Evolutionary conservation across 2,797 vertebrate species (phyloP).

Genomic region (Microchirus variegatus): DNA sequence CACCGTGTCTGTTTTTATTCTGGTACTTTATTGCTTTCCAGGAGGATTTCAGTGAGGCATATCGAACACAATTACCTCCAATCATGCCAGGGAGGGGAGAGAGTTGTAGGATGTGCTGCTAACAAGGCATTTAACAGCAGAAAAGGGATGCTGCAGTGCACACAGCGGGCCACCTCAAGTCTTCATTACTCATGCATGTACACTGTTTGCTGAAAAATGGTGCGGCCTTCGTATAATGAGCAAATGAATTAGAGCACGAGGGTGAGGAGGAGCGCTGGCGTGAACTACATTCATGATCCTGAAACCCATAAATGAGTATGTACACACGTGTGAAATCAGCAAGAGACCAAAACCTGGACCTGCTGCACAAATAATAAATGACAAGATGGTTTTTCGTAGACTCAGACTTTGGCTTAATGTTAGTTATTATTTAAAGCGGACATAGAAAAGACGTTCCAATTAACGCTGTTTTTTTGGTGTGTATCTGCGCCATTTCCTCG

Average conservation of each 20-base stretch:
- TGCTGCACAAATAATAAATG: conserved; percentile 57
- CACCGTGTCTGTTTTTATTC: conserved; percentile 2
- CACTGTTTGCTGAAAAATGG: conserved; percentile 14
- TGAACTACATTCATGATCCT: background rate
- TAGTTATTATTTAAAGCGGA: conserved; percentile 40
- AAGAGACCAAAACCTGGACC: conserved; percentile 40
- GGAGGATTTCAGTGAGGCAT: conserved; percentile 49
- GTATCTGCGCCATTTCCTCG: no score
- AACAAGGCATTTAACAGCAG: conserved; percentile 58
- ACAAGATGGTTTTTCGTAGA: conserved; percentile 29
- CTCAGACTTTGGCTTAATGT: conserved; percentile 21
- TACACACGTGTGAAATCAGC: conserved; percentile 27
- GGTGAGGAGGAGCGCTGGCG: background rate
- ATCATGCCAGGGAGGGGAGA: conserved; percentile 37
- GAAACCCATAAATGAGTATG: conserved; percentile 21
- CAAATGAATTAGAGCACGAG: background rate
- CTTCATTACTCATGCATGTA: conserved; percentile 52
- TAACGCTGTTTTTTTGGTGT: no score
- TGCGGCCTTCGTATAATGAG: conserved; percentile 12
- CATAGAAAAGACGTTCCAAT: no score
- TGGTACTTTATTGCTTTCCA: conserved; percentile 43
- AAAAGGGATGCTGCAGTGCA: conserved; percentile 40
- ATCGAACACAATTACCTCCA: conserved; percentile 57
- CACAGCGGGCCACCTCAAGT: conserved; percentile 25
- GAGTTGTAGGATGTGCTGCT: conserved; percentile 42